Base-by-base conservation (phyloP, 1,140 invertebrate genomes). In the Drosophila micromelanica region DNA sequence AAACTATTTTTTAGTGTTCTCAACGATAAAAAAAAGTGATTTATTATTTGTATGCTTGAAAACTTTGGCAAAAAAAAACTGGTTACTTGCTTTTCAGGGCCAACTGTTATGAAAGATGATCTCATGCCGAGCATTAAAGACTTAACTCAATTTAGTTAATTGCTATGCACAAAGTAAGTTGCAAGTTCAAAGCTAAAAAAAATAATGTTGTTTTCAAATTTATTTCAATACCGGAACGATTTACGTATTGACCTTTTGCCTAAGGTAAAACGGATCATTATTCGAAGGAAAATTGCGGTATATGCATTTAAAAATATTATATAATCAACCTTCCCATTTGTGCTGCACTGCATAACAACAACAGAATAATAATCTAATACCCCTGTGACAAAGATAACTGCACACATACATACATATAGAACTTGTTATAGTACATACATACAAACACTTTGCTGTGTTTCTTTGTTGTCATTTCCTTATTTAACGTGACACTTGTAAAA, bases 381-480 rank as follows among this genome's bases (percentile, higher is more conserved):
- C 37, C 12, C 37, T 62, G 60, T 49, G 38, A 75, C 23, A 62
- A 49, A 45, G n/a, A 46, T 42, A 65, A 68, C 48, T 54, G 45
- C 27, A 17, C 17, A 17, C 17, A 35, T 20, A 20, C 46, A 70
- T 59, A 45, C 27, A 35, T 20, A 30, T 55, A 70, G 48, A 55
- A 56, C 60, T 56, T 51, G 52, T 57, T 57, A 12, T 38, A 64
- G 17, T 72, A 11, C 20, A 45, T 13, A 17, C 8, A 17, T 32
- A 17, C 13, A 17, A 4, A 52, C 9, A 15, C 32, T 35, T 54
- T 8, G 20, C 49, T 37, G 27, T 40, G 30, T 46, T 37, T 15
- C 69, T 51, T 87, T 74, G 74, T 87, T 77, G 79, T 76, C 76
- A 79, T 82, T 87, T 87, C 82, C 82, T 87, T 87, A 89, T 89